phyloP scores from a whole-genome alignment of 92 coral and sea anemone species.

The Porites cylindrica region DNA sequence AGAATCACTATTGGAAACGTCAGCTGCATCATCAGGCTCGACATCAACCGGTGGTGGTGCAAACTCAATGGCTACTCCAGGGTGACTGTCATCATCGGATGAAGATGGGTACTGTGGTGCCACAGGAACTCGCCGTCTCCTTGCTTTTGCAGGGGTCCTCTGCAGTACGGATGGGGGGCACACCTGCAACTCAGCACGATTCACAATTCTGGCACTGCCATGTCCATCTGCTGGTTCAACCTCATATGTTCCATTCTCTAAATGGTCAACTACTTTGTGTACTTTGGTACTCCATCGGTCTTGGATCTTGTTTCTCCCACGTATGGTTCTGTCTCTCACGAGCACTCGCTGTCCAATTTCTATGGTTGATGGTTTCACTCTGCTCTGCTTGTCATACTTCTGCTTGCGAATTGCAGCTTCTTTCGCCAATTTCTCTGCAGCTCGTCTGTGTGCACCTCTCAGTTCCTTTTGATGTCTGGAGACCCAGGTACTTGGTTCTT shows the following conservation, averaged over 20 bases:
- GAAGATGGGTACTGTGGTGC: background rate
- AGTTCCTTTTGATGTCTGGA: constrained; percentile 54
- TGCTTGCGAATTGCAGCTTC: constrained; percentile 36
- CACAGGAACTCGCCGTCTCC: constrained; percentile 3
- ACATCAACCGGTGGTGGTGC: constrained; percentile 15
- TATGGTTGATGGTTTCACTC: constrained; percentile 26
- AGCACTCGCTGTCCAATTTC: constrained; percentile 52
- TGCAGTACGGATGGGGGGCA: constrained; percentile 39
- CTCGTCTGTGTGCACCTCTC: constrained; percentile 43
- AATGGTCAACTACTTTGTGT: constrained; percentile 15
- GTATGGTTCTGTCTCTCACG: constrained; percentile 21
- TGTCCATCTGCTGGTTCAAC: constrained; percentile 56
- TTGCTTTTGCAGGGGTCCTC: background rate
- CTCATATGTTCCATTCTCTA: background rate
- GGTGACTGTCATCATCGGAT: constrained; percentile 17
- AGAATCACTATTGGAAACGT: background rate
- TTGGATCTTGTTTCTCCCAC: constrained; percentile 67
- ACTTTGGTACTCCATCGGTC: constrained; percentile 48
- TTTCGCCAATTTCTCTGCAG: constrained; percentile 35
- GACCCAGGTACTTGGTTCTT: constrained; percentile 27
- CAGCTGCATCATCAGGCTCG: constrained; percentile 7
- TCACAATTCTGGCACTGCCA: constrained; percentile 49
- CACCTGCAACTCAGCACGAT: constrained; percentile 62
- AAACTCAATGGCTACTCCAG: constrained; percentile 28
- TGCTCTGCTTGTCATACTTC: constrained; percentile 28